These are phyloP conservation scores for Lymantria dispar DNA, from an alignment of 2,888 invertebrate species.

Conservation along the genomic window DNA sequence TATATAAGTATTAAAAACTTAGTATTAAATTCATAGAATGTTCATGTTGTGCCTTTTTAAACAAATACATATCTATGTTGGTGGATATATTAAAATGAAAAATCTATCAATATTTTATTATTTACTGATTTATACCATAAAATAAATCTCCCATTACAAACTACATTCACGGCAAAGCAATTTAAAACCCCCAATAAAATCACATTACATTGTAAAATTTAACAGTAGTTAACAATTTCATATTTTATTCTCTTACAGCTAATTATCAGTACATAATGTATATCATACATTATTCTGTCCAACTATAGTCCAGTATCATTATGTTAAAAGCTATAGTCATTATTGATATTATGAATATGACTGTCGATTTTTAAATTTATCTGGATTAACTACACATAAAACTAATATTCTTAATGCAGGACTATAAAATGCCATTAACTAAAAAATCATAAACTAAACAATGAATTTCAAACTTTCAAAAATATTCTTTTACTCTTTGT, in stretches of 20 bases:
- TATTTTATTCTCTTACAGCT: not conserved
- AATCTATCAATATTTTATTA: conserved; percentile 31
- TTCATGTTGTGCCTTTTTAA: not conserved
- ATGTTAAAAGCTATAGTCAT: too few species aligned
- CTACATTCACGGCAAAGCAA: conserved; percentile 57
- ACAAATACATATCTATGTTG: not conserved
- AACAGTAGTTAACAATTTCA: conserved; percentile 52
- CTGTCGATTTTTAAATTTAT: too few species aligned
- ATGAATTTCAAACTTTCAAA: too few species aligned
- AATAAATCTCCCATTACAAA: conserved; percentile 54
- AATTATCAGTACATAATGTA: not conserved
- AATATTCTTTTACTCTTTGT: too few species aligned
- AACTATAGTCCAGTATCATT: too few species aligned
- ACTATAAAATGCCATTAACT: too few species aligned
- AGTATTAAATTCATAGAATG: not conserved
- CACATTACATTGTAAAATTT: conserved; percentile 51
- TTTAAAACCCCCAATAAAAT: conserved; percentile 53
- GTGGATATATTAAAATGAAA: conserved; percentile 4
- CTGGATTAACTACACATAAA: too few species aligned
- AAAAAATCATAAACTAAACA: too few species aligned
- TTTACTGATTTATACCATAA: conserved; percentile 48
- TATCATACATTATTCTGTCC: not conserved
- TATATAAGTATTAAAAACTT: not conserved
- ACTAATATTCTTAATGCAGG: too few species aligned
- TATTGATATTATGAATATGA: too few species aligned